phyloP scores from a whole-genome alignment of 2,113 vertebrate genomes.

The Cricetomys ansorgei region DNA sequence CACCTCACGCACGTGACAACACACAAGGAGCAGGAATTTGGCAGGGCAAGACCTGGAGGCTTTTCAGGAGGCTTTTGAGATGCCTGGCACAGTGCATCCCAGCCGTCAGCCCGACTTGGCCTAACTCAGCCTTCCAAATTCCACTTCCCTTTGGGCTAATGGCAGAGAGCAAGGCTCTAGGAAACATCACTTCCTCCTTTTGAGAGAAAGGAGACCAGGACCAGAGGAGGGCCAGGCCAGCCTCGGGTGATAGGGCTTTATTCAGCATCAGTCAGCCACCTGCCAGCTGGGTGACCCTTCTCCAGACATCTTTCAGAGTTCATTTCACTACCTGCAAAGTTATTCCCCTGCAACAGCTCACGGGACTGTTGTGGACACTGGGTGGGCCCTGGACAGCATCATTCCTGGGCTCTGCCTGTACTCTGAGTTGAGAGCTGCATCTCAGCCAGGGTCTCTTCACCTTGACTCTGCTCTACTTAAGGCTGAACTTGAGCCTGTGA shows the following conservation, averaged over 20 bases:
- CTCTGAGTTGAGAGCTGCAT: too few species aligned
- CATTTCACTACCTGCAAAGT: neutral
- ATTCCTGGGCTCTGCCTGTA: neutral
- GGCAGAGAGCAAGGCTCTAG: neutral
- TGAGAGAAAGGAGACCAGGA: neutral
- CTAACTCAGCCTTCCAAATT: neutral
- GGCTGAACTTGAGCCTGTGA: neutral
- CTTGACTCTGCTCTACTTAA: neutral
- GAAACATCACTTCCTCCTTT: neutral
- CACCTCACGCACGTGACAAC: neutral
- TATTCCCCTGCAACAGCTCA: too few species aligned
- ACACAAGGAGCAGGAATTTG: neutral
- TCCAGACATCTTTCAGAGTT: neutral
- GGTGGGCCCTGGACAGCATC: neutral
- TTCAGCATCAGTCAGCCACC: neutral
- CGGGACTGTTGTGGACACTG: neutral
- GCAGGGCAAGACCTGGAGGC: neutral
- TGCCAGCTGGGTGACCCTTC: too few species aligned
- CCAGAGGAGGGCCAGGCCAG: neutral
- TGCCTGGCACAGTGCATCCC: neutral
- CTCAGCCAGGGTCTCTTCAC: neutral
- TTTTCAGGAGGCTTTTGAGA: neutral
- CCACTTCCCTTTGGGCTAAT: neutral
- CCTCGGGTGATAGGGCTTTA: accelerated
- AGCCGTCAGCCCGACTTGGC: neutral